These are phyloP conservation scores for Rousettus leschenaultii DNA, from an alignment of 2,113 vertebrate species.

Conservation along the genomic window DNA sequence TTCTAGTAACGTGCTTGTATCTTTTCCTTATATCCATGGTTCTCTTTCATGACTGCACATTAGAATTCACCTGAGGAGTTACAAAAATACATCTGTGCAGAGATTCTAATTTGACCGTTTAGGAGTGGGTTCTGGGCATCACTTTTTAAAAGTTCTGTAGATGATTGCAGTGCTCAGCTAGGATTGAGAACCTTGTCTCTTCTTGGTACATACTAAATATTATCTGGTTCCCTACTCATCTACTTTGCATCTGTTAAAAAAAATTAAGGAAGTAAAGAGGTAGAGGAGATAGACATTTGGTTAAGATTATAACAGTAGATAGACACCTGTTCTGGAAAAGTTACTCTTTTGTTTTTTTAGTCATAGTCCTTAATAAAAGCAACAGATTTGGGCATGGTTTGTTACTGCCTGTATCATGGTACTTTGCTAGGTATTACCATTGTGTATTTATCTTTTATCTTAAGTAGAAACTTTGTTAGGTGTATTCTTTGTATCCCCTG, in stretches of 20 bases:
- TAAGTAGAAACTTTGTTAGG: background rate
- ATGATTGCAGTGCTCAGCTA: background rate
- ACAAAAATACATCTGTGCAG: background rate
- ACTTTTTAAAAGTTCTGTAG: background rate
- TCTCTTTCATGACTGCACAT: background rate
- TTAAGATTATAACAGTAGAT: background rate
- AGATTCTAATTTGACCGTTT: background rate
- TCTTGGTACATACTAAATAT: background rate
- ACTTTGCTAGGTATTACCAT: background rate
- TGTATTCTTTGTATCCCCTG: background rate
- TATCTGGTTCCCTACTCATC: background rate
- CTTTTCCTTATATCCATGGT: background rate
- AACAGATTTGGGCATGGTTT: background rate
- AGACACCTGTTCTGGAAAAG: background rate
- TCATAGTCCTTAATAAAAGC: background rate
- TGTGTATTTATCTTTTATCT: background rate
- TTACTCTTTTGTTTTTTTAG: background rate
- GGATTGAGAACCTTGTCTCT: background rate
- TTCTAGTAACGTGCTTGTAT: background rate
- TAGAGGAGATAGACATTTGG: background rate
- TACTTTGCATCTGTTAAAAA: background rate
- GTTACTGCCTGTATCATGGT: background rate
- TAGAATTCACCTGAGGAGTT: background rate
- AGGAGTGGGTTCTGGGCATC: background rate
- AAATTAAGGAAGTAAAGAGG: background rate